Evolutionary conservation across 53 echinoderm and acorn worm genomes (phyloP), one percentile per base, ranked within the genome.

Genomic region (Holothuria leucospilota): DNA sequence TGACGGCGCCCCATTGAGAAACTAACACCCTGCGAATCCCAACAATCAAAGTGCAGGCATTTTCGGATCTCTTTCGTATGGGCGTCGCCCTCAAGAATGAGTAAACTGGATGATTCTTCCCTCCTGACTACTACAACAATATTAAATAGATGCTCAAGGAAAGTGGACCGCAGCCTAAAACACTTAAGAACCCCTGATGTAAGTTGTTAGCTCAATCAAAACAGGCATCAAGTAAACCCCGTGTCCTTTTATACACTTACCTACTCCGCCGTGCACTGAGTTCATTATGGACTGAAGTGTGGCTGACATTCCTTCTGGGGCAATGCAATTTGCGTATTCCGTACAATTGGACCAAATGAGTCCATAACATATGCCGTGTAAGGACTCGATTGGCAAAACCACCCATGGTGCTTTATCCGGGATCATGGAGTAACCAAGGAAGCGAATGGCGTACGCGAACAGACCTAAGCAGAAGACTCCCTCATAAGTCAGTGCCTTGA

Each of bases 361-460:
- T n/a, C 94, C 94, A 52, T 78, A 91, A 58, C 86, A 86, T n/a
- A n/a, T 63, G 7, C 94, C 91, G 84, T 94, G 94, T 26, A 94
- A 69, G 5, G 89, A 58, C 51, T 94, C 94, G 21, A 91, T 39
- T 8, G 89, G 89, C 20, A 94, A 84, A 16, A 89, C 84, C 69
- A 91, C 26, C 91, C 91, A 94, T 2, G 94, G 86, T 78, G 91
- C 87, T 6, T 60, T 60, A 6, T 52, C 52, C 1, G 52, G 52
- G 38, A 94, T 53, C 16, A 94, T 23, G 16, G 94, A 84, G 58
- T 89, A 94, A 13, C 77, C 89, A 5, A 75, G 38, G 42, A 91
- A 91, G 14, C 94, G 86, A 15, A 94, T 23, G 39, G 51, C 78
- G 59, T 91, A 94, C 30, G 89, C 85, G 60, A 91, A 70, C 20